Base-by-base conservation (phyloP, 2,113 vertebrate species). In the human region DNA sequence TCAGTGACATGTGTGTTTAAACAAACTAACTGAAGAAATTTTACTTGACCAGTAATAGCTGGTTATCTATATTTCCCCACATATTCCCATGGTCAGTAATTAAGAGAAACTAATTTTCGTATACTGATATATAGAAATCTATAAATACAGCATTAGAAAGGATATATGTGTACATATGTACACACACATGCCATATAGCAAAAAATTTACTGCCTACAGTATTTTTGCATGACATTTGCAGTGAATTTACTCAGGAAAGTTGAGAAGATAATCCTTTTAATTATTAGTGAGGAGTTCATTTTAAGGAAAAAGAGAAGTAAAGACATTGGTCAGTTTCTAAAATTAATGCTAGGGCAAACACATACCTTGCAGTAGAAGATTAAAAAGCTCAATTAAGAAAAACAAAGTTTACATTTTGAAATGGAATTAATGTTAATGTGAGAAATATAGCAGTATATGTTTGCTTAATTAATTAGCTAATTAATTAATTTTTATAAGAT, bases 41-140 rank as follows among this genome's bases (percentile, higher is more conserved):
- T 32, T 64, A 98, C 98, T 92, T 98, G 98, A 98, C 98, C 98
- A 97, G 97, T 98, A 93, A 98, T 59, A 98, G 98, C 89, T 95
- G 98, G 98, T 97, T 89, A 98, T 96, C 98, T 97, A 93, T 97
- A 97, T 98, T 43, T 89, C 80, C 92, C 97, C 97, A 98, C 52
- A 81, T 87, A 93, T 96, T 98, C 98, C 97, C 80, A 61, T 93
- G 59, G 64, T 98, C 96, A 98, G 97, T 98, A 98, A 98, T 98
- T 98, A 98, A 98, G 98, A 98, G 52, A 96, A 98, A 98, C 61
- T 98, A 93, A 97, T 96, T 97, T 89, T 92, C 10, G 68, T 12
- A 43, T 52, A 75, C 0, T 52, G n/a, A 70, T 35, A 64, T 12
- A 14, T 2, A 61, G 18, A 92, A 64, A 72, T 84, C 35, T 50